Base-by-base conservation (phyloP, 2,888 invertebrate genomes). In the Baronia brevicornis region DNA sequence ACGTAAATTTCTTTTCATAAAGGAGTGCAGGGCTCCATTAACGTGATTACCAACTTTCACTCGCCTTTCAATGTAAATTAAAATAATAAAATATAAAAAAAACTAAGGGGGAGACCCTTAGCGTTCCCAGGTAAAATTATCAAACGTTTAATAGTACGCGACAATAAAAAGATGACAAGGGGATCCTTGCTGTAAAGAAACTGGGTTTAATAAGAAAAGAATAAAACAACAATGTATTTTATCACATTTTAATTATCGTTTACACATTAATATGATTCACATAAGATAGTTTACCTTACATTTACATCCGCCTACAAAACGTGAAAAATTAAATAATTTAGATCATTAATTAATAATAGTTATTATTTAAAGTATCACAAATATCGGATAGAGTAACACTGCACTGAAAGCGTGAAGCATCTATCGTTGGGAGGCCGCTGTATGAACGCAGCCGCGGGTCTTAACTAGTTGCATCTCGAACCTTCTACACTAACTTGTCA, bases 271-370 rank as follows among this genome's bases (percentile, higher is more conserved):
- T 65, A 74, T 60, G 63, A 62, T 71, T 67, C 60, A 71, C 61
- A 60, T 74, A 75, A 72, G 62, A 64, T 68, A 69, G 54, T 61
- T 68, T 70, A 64, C 62, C 72, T 75, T 79, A 77, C 39, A 55
- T 68, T 72, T 68, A 48, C 56, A 61, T 69, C 62, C 59, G 66
- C 69, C 79, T 78, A 78, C 73, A 77, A 79, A 79, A 69, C 79
- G 82, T 80, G 80, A 84, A 21, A 82, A 80, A 80, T 79, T 79
- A 79, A 80, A 84, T 84, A 84, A 84, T 80, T 82, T 84, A 82
- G 74, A 74, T 78, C 64, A 70, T 73, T 79, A 60, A 70, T 74
- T 78, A 74, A 71, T 68, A 72, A 68, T 79, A 78, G 67, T 75
- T 70, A 77, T 77, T 78, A 79, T 78, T 75, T 62, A 78, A 78